Evolutionary conservation across 1,140 invertebrate species (phyloP).

Genomic region (Calephelis virginiensis): DNA sequence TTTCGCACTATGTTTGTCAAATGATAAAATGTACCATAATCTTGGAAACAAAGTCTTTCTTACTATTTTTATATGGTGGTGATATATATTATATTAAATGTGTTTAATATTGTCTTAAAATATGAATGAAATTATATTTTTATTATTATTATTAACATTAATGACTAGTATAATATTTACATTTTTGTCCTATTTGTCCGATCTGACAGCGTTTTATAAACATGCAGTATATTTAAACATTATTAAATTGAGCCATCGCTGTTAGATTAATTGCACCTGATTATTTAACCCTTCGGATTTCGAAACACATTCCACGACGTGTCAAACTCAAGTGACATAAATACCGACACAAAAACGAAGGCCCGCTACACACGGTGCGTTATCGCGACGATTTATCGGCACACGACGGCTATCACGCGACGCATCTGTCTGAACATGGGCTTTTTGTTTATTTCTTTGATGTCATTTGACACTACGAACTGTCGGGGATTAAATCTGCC

Average conservation of each 20-base stretch:
- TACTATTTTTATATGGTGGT: too few relatives aligned
- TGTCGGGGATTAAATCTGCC: slow-evolving; percentile 5
- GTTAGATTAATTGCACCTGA: neutral
- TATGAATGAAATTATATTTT: too few relatives aligned
- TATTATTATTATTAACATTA: too few relatives aligned
- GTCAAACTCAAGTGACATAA: slow-evolving; percentile 29
- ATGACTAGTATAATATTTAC: too few relatives aligned
- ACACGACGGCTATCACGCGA: slow-evolving; percentile 48
- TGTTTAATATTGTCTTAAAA: too few relatives aligned
- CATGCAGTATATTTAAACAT: neutral
- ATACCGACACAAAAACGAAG: slow-evolving; percentile 33
- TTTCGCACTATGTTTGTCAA: too few relatives aligned
- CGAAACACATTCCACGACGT: slow-evolving; percentile 7
- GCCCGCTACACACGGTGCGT: slow-evolving; percentile 30
- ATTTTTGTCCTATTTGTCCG: too few relatives aligned
- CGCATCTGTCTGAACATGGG: slow-evolving; percentile 42
- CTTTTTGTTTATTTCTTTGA: slow-evolving; percentile 50
- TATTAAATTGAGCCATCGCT: neutral
- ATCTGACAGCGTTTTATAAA: too few relatives aligned
- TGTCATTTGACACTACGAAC: slow-evolving; percentile 45
- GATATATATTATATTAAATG: too few relatives aligned
- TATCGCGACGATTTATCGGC: slow-evolving; percentile 61
- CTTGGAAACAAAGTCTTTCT: too few relatives aligned
- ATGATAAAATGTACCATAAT: too few relatives aligned
- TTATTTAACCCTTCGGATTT: slow-evolving; percentile 1